Percentiles rank a stretch among this genome's conserved stretches.
Conservation (phyloP, 23 tunicate genomes). For the Styela plicata region DNA sequence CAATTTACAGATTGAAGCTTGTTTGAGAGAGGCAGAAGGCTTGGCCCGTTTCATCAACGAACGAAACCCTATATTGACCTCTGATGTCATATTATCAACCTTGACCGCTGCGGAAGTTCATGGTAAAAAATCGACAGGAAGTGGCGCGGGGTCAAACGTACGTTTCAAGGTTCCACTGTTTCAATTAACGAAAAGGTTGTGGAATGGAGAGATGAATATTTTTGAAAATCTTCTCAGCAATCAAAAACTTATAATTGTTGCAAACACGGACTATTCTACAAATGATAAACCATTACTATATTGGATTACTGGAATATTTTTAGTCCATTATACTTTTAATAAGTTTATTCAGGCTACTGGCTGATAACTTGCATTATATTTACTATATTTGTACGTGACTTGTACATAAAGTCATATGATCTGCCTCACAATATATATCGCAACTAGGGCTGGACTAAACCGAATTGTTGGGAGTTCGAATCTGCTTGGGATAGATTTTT, state of each 20-base stretch:
- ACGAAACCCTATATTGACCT: conserved; percentile 57
- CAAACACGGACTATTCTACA: not conserved
- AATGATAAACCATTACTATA: not conserved
- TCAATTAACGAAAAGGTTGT: not conserved
- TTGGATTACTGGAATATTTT: not conserved
- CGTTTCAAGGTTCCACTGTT: not conserved
- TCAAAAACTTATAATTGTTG: no score
- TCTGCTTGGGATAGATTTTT: no score
- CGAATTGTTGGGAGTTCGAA: no score
- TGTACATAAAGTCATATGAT: no score
- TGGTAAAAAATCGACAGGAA: not conserved
- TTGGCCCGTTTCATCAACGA: conserved; percentile 52
- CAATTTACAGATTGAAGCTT: conserved; percentile 75
- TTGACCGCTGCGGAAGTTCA: conserved; percentile 25
- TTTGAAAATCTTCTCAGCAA: no score
- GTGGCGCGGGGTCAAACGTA: not conserved
- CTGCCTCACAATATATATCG: no score
- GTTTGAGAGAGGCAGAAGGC: conserved; percentile 68
- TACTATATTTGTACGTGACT: no score
- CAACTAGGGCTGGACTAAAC: no score
- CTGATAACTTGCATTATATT: no score
- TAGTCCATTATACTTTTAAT: not conserved
- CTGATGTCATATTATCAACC: conserved; percentile 49
- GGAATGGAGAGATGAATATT: no score
- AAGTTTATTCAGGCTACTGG: no score